Evolutionary conservation across 2,113 vertebrate genomes (phyloP).

Genomic region (Stercorarius parasiticus): DNA sequence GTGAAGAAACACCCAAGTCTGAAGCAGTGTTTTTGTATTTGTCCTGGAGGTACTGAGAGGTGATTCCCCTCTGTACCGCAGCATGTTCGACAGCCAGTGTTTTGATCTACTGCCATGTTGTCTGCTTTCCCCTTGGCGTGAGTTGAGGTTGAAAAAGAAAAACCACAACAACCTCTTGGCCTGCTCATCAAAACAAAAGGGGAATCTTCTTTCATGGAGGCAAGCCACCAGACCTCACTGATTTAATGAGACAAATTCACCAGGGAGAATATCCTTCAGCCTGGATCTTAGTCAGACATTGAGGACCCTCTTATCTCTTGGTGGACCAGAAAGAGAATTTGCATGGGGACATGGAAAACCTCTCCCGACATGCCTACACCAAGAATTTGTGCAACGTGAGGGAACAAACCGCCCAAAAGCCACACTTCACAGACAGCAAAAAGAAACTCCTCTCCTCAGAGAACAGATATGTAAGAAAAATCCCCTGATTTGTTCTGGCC

Average conservation of each 20-base stretch:
- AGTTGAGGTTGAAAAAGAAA: not conserved
- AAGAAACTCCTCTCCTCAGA: not conserved
- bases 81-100: rapidly evolving
- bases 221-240: not conserved
- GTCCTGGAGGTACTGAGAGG: not conserved
- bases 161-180: not conserved
- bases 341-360: not conserved
- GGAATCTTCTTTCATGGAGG: not conserved
- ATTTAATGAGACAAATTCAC: not conserved
- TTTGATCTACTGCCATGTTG: not conserved
- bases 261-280: not conserved
- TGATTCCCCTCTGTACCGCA: not conserved
- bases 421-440: not conserved
- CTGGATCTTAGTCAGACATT: not conserved
- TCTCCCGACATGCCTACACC: rapidly evolving
- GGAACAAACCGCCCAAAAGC: not conserved
- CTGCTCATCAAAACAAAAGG: not conserved
- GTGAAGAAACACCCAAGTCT: not conserved
- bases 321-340: not conserved
- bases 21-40: not conserved
- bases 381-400: not conserved
- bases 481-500: not conserved
- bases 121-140: not conserved
- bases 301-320: not conserved
- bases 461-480: not conserved